Evolutionary conservation across 2,888 invertebrate genomes (phyloP), one percentile per base, ranked within the genome.

Genomic region (Melieria crassipennis): DNA sequence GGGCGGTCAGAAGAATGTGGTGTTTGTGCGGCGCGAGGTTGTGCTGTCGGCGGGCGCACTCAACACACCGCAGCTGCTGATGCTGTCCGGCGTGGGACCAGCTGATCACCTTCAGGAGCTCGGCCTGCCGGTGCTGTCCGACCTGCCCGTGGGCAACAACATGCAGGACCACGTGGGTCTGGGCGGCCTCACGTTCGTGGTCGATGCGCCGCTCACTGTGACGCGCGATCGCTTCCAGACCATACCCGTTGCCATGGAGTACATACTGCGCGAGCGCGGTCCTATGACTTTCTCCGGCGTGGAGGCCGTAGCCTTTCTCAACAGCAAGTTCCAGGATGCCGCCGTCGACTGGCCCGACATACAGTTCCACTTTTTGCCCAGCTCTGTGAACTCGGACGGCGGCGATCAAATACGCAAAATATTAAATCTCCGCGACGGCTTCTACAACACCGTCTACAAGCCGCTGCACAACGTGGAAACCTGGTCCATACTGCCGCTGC

Each of bases 31-130:
- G 73, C 90, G 93, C 67, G 96, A 96, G 85, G 91, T 98, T 0
- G 90, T 98, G 7, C 88, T 96, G 78, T 93, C 95, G 3, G 94
- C 96, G 0, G 98, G 98, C 0, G 91, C 97, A 0, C 91, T 98
- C 52, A 93, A 94, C 67, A 92, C 94, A 4, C 97, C 98, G 0
- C 96, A 98, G 79, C 82, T 98, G 30, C 88, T 98, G 76, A 95
- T 97, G 96, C 84, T 98, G 7, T 96, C 95, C 68, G 98, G 98
- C 0, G 90, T 97, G 42, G 95, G 95, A 0, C 95, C 94, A 0
- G 89, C 89, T 4, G 92, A 93, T 11, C 94, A 95, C 81, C 87
- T 95, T 5, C 87, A 89, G 70, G 90, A 92, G 71, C 89, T 92
- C 75, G 90, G 89, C 5, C 94, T 96, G 74, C 92, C 93, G 0